Evolutionary conservation across 2,113 vertebrate genomes (phyloP).

Genomic region (Otocyon megalotis): DNA sequence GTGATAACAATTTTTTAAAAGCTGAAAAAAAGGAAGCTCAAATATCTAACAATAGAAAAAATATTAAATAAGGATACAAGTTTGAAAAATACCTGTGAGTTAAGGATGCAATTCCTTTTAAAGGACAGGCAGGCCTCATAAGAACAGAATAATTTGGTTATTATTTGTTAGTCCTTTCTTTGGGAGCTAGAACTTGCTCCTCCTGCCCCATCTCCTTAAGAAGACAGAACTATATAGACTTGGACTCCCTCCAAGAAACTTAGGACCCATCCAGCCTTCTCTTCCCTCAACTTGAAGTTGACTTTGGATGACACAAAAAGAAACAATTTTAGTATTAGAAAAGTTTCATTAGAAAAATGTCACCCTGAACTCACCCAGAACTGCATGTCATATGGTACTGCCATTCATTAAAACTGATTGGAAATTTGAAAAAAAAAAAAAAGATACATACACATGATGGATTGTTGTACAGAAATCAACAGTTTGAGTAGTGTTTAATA

Average conservation of each 20-base stretch:
- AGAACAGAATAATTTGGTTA: not conserved
- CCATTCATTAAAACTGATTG: slow-evolving; percentile 34
- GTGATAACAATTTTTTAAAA: not conserved
- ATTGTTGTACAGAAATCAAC: not conserved
- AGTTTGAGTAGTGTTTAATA: slow-evolving; percentile 22
- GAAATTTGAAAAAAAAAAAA: not conserved
- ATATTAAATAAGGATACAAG: not conserved
- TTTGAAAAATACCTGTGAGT: not conserved
- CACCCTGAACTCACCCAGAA: slow-evolving; percentile 26
- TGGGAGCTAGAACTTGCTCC: not conserved
- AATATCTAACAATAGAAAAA: not conserved
- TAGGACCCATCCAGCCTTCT: not conserved
- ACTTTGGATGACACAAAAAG: not conserved
- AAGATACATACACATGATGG: not conserved
- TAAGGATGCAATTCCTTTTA: not conserved
- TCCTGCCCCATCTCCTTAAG: not conserved
- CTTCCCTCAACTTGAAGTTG: not conserved
- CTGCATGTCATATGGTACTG: fast-evolving
- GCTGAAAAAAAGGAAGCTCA: not conserved
- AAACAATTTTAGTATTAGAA: slow-evolving; percentile 56
- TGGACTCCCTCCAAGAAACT: not conserved
- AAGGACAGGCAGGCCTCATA: not conserved
- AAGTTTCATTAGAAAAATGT: slow-evolving; percentile 86
- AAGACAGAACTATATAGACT: not conserved
- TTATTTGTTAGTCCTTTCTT: not conserved